phyloP scores from a whole-genome alignment of 2,888 invertebrate species.

The Poecilobothrus nobilitatus region DNA sequence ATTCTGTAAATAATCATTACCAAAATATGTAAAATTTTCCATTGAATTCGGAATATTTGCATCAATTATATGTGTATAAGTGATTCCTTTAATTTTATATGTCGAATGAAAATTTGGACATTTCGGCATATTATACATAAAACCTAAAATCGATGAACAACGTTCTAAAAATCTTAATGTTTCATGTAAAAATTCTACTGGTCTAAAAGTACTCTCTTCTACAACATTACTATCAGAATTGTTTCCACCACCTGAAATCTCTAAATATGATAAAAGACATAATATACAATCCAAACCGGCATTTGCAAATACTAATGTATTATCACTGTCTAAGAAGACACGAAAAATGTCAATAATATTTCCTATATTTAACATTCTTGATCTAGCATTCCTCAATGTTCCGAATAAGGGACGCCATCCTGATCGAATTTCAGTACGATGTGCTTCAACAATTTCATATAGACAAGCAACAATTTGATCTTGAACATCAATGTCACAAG shows the following conservation, averaged over 20 bases:
- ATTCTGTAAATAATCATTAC: conserved; percentile 52
- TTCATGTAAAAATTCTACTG: conserved; percentile 50
- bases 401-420: conserved; percentile 96
- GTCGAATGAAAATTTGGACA: conserved; percentile 89
- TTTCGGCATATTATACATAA: conserved; percentile 92
- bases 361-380: conserved; percentile 50
- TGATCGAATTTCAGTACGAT: conserved; percentile 84
- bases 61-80: conserved; percentile 72
- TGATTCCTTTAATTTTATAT: conserved; percentile 69
- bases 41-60: conserved; percentile 68
- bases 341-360: conserved; percentile 85
- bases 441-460: conserved; percentile 92
- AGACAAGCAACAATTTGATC: conserved; percentile 87
- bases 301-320: conserved; percentile 86
- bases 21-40: conserved; percentile 60
- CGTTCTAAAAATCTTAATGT: conserved; percentile 77
- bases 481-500: conserved; percentile 91
- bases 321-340: conserved; percentile 86
- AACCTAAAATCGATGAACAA: conserved; percentile 77
- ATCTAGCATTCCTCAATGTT: conserved; percentile 78
- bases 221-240: conserved; percentile 54
- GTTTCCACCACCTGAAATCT: conserved; percentile 51
- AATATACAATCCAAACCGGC: conserved; percentile 90
- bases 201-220: conserved; percentile 47
- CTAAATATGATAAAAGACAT: conserved; percentile 64